Evolutionary conservation across 2,113 vertebrate species (phyloP).

Genomic region (Athene noctua): DNA sequence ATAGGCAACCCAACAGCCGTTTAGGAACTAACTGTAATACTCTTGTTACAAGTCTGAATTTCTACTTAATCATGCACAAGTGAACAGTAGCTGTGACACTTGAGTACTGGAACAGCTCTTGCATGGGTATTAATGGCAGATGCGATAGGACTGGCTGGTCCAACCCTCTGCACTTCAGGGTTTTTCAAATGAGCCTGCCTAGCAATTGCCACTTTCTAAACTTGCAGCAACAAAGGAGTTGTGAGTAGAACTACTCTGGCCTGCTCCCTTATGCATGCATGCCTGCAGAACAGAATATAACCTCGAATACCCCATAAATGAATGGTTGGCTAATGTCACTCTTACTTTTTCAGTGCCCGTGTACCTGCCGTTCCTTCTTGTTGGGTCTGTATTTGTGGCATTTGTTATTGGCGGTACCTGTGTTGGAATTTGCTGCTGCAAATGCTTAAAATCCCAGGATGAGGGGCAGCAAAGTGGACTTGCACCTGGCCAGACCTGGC

Average conservation of each 20-base stretch:
- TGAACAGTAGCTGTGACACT: neutral
- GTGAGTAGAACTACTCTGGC: neutral
- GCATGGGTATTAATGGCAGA: neutral
- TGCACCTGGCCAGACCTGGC: constrained; percentile 43
- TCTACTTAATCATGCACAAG: neutral
- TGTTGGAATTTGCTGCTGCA: constrained; percentile 70
- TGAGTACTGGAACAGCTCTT: neutral
- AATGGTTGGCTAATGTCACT: neutral
- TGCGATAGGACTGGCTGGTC: neutral
- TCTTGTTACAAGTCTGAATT: neutral
- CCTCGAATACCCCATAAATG: fast-evolving
- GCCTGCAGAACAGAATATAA: too few relatives aligned
- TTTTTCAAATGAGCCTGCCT: neutral
- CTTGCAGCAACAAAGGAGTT: neutral
- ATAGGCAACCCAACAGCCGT: neutral
- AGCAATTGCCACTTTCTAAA: neutral
- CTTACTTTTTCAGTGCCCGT: constrained; percentile 53
- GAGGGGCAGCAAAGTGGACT: constrained; percentile 21
- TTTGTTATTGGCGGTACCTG: constrained; percentile 59
- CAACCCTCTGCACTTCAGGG: neutral
- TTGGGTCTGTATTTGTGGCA: constrained; percentile 54
- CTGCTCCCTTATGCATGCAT: neutral
- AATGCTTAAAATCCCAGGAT: constrained; percentile 48
- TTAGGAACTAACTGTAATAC: neutral
- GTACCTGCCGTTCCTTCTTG: constrained; percentile 72